phyloP scores from a whole-genome alignment of 2,888 invertebrate genomes.

The Philhelius pedissequus region DNA sequence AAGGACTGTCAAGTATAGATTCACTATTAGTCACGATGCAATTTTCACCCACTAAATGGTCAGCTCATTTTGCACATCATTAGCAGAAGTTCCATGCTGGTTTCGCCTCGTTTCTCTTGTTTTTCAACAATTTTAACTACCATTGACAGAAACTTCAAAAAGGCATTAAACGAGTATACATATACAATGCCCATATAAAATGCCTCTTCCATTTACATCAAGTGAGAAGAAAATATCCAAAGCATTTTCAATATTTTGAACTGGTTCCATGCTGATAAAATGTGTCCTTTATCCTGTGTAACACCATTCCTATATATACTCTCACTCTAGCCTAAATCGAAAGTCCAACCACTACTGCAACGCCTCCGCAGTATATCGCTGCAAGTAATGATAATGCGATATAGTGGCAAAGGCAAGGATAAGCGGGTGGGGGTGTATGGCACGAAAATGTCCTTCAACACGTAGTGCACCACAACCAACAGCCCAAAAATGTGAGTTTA shows the following conservation, averaged over 20 bases:
- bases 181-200: background rate
- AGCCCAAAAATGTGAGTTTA: conserved; percentile 25
- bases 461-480: conserved; percentile 30
- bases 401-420: background rate
- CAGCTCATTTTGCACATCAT: conserved; percentile 46
- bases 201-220: background rate
- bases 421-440: background rate
- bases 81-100: conserved; percentile 6
- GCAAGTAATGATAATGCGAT: conserved; percentile 30
- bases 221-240: background rate
- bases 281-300: background rate
- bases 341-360: background rate
- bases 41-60: background rate
- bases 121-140: background rate
- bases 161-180: background rate
- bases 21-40: background rate
- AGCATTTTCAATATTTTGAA: conserved; percentile 21
- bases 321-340: background rate
- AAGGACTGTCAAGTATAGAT: background rate
- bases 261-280: conserved; percentile 38
- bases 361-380: too few species aligned
- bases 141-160: background rate
- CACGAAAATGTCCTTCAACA: conserved; percentile 25
- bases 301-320: background rate
- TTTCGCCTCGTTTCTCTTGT: background rate